These are phyloP conservation scores for Zeus faber DNA, from an alignment of 2,113 vertebrate species.

Conservation along the genomic window DNA sequence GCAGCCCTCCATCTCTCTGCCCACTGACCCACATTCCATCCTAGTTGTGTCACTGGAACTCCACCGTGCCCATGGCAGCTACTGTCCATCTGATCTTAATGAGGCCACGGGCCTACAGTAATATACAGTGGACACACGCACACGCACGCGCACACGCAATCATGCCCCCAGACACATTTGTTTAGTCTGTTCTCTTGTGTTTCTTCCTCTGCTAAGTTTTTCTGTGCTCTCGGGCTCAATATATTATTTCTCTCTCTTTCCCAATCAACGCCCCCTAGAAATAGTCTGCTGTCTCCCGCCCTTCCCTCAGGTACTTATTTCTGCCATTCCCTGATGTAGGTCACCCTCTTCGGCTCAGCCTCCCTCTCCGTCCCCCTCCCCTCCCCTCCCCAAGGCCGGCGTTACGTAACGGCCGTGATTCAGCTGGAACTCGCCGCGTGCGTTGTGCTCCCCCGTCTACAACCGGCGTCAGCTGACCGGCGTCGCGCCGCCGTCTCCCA, in stretches of 20 bases:
- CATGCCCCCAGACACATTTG: background rate
- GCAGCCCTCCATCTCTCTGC: constrained; percentile 32
- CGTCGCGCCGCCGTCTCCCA: constrained; percentile 21
- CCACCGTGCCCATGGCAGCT: constrained; percentile 14
- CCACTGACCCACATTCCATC: constrained; percentile 66
- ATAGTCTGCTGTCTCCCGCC: constrained; percentile 11
- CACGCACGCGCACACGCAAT: background rate
- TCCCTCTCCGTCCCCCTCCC: constrained; percentile 1
- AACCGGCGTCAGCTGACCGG: constrained; percentile 47
- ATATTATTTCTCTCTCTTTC: background rate
- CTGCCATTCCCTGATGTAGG: constrained; percentile 54
- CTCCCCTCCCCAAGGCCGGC: constrained; percentile 18
- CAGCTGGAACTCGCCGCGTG: constrained; percentile 44
- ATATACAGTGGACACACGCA: background rate
- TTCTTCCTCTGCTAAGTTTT: background rate
- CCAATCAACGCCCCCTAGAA: background rate
- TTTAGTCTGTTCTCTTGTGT: background rate
- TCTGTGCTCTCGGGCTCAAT: no score
- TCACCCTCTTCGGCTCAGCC: constrained; percentile 47
- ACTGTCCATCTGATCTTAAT: constrained; percentile 44
- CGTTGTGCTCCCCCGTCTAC: constrained; percentile 34
- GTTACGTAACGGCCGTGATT: constrained; percentile 66
- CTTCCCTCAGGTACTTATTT: constrained; percentile 49
- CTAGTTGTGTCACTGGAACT: constrained; percentile 57
- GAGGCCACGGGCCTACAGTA: constrained; percentile 9